These are phyloP conservation scores for Neodontobutis hainanensis DNA, from an alignment of 2,113 vertebrate genomes.

Conservation along the genomic window DNA sequence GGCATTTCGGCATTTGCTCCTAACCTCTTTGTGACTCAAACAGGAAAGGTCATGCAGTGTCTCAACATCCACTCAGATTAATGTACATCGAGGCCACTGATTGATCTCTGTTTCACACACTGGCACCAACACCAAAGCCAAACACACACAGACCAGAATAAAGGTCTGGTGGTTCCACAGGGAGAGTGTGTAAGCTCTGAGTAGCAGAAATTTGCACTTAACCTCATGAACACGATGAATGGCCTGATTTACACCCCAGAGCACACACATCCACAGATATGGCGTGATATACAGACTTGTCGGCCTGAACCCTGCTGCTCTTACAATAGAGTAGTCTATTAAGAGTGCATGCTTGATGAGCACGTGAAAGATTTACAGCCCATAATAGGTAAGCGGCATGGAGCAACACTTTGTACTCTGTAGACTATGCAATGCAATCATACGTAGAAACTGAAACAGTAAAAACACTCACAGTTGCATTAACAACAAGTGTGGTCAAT, in stretches of 20 bases:
- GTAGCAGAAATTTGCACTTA: conserved; percentile 55
- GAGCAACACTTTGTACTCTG: conserved; percentile 6
- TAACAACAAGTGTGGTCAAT: too few relatives aligned
- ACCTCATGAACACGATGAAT: conserved; percentile 44
- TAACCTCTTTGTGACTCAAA: conserved; percentile 16
- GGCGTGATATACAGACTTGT: conserved; percentile 11
- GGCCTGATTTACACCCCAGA: conserved; percentile 32
- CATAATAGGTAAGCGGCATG: conserved; percentile 36
- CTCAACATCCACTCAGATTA: conserved; percentile 33
- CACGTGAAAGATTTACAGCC: conserved; percentile 45
- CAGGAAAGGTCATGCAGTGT: conserved; percentile 23
- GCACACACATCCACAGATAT: conserved; percentile 6
- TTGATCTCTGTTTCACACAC: conserved; percentile 22
- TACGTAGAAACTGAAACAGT: neutral
- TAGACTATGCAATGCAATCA: conserved; percentile 12
- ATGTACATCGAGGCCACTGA: conserved; percentile 33
- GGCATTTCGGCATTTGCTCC: conserved; percentile 5
- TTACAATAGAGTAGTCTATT: conserved; percentile 42
- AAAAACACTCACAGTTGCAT: conserved; percentile 11
- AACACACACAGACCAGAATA: conserved; percentile 37
- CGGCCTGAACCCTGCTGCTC: conserved; percentile 25
- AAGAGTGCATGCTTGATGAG: conserved; percentile 46
- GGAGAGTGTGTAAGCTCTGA: conserved; percentile 38
- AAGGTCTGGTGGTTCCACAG: conserved; percentile 33
- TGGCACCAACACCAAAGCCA: conserved; percentile 21